Evolutionary conservation across 2,113 vertebrate species (phyloP).

Genomic region (Oncorhynchus gorbuscha): DNA sequence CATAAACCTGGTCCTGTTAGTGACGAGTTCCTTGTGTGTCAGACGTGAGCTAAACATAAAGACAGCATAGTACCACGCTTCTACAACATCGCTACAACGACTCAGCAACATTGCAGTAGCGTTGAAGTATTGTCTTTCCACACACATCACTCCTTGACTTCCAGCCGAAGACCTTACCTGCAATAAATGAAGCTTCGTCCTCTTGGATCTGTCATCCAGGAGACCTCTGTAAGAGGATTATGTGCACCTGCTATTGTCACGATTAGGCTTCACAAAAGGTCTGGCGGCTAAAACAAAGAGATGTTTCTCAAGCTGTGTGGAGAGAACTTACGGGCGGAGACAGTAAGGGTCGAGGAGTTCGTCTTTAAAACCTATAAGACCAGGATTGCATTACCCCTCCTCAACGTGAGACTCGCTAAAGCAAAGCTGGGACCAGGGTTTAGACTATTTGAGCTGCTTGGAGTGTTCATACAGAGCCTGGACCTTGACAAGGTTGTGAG

Average conservation of each 20-base stretch:
- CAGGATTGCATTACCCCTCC: background rate
- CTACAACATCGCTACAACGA: too few relatives aligned
- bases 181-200: too few relatives aligned
- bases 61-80: too few relatives aligned
- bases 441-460: background rate
- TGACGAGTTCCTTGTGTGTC: background rate
- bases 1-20: background rate
- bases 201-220: background rate
- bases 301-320: background rate
- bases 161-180: background rate
- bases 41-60: too few relatives aligned
- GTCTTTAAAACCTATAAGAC: too few relatives aligned
- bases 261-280: background rate
- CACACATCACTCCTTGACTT: background rate
- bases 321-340: background rate
- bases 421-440: background rate
- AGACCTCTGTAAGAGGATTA: background rate
- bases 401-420: background rate
- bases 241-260: background rate
- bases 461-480: background rate
- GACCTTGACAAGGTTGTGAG: slow-evolving; percentile 2
- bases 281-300: background rate
- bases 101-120: too few relatives aligned
- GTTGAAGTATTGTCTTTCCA: too few relatives aligned
- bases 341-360: background rate